Evolutionary conservation across 2,113 vertebrate species (phyloP), one percentile per base, ranked within the genome.

Genomic region (Peromyscus californicus): DNA sequence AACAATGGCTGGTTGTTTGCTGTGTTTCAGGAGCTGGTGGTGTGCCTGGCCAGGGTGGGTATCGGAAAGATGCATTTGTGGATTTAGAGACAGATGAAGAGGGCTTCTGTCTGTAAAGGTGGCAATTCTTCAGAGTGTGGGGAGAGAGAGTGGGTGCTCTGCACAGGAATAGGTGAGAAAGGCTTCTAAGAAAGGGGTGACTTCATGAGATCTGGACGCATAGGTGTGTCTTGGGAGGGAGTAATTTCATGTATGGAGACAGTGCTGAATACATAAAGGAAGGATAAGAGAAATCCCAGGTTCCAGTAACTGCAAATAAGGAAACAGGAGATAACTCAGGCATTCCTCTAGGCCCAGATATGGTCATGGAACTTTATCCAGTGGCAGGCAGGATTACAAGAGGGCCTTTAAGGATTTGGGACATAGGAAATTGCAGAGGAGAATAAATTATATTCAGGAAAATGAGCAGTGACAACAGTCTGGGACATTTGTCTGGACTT

Each of bases 1-100:
- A 13, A 48, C 3, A 0, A 2, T 16, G 54, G 36, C 39, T 4
- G 39, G 17, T 42, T 22, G 36, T 51, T 75, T 16, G 13, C 48
- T 13, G 0, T 57, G 39, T 26, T 61, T 59, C 33, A 11, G n/a
- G 82, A 72, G 17, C 2, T 5, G 26, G 69, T 36, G 0, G 0
- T 19, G 48, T 1, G 10, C 74, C 54, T 67, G 48, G 22, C 2
- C 24, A 54, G 63, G 78, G 13, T 8, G 7, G 19, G n/a, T 42
- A 6, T n/a, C 1, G 54, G 69, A 29, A 65, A 61, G 59, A 45
- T 51, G 22, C 11, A 0, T 2, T 26, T 7, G 11, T 26, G 36
- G 42, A 63, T 19, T 39, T 59, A 54, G 45, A 94, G 74, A 57
- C 54, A 31, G 36, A 0, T n/a, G 42, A 59, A 4, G 2, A 6